Base-by-base conservation (phyloP, 2,888 invertebrate genomes). In the Brenthis ino region DNA sequence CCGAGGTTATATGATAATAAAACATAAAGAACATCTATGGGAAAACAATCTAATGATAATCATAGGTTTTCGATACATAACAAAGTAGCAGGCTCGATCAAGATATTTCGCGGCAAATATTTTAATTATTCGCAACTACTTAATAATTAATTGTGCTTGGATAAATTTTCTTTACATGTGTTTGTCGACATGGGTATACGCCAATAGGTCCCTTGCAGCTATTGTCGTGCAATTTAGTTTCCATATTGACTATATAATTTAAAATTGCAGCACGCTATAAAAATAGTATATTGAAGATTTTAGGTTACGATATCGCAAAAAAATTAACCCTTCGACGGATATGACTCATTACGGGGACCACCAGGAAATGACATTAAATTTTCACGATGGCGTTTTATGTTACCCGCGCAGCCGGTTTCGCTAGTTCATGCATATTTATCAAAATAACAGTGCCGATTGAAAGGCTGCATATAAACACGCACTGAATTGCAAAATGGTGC, bases 351-450 rank as follows among this genome's bases (percentile, higher is more conserved):
- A 89, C 81, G 80, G 56, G 80, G 84, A 83, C 85, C 88, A 90
- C 89, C 89, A 89, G 91, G 91, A 91, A 89, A 88, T 86, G 86
- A 89, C 87, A 92, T 92, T 90, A 92, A 91, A 91, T 89, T 93
- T 92, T 90, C 92, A 93, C 90, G 87, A 89, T 88, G 86, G 87
- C 87, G 89, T 90, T 91, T 91, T 86, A 86, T 86, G 88, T 89
- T 88, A 88, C 87, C 86, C 85, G 82, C 84, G 85, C 84, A 81
- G 83, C 82, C 84, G 84, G 88, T 88, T 91, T 89, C 84, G 87
- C 87, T 81, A 83, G 85, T 90, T 91, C 91, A 92, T 93, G 88
- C 91, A 93, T 93, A 93, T 93, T 92, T 91, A 92, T 92, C 91
- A 90, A 91, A 92, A 92, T 91, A 91, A 90, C 90, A 88, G 86